Evolutionary conservation across 2,888 invertebrate genomes (phyloP), one percentile per base, ranked within the genome.

Genomic region (Nomada hirtipes): DNA sequence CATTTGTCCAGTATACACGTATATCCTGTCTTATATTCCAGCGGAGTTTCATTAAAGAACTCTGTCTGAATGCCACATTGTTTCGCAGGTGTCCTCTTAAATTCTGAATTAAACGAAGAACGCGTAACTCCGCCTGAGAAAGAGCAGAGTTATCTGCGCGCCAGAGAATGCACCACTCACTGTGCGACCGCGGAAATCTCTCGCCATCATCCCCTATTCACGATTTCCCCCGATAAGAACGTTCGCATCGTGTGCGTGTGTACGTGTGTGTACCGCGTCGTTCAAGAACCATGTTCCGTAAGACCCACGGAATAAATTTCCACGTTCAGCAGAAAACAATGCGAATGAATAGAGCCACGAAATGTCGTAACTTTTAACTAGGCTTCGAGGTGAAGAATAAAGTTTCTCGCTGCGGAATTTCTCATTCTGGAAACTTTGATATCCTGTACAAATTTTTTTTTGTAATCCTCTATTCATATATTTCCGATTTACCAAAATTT

Each of bases 141-240:
- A 69, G 65, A 70, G 42, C 74, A 79, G 74, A 82, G 74, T 79
- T 70, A 82, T 82, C 80, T 79, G 53, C 50, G 53, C 15, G 69
- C 4, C 64, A 26, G 59, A 79, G 81, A 79, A 79, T 81, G 80
- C 81, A 69, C 63, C 80, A 59, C 73, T 73, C 59, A 71, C 78
- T 71, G 79, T 77, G 78, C 64, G 79, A 79, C 71, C 47, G 68
- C 53, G 11, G 79, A 53, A 69, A 79, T 81, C 80, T 79, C 69
- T 53, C 63, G 61, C 47, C 80, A 73, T 79, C 81, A 81, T 79
- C 80, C 81, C 69, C 74, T 64, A 55, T 79, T 81, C 81, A 69
- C 69, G 80, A 81, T 81, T 63, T 79, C 68, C 61, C 42, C 29
- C 52, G 82, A 82, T 82, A 82, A 82, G 42, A 80, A 53, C 44